These are phyloP conservation scores for Morinoia aosen DNA, from an alignment of 2,888 invertebrate species.

Conservation along the genomic window DNA sequence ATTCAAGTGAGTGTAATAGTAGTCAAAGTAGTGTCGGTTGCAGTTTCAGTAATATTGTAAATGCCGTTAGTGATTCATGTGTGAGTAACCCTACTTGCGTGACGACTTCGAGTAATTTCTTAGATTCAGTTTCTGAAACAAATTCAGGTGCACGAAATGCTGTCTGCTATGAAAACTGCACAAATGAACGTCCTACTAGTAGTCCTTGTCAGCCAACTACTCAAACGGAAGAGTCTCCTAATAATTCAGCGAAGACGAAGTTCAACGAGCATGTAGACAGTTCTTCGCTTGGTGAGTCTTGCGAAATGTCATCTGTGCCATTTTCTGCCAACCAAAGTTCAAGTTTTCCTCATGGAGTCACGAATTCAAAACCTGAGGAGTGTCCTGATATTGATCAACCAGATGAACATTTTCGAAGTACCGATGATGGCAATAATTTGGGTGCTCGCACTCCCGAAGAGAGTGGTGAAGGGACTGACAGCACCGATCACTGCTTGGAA, in stretches of 20 bases:
- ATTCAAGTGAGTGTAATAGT: not conserved
- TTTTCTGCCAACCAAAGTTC: not conserved
- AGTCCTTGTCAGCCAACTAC: not conserved
- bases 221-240: not conserved
- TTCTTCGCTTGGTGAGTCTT: not conserved
- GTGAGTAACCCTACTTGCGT: not conserved
- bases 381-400: not conserved
- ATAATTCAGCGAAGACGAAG: not conserved
- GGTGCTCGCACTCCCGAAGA: not conserved
- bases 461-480: not conserved
- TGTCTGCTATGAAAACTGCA: not conserved
- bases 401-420: not conserved
- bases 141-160: not conserved
- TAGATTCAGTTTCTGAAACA: not conserved
- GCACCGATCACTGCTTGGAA: not conserved
- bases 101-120: conserved; percentile 13
- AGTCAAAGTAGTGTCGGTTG: not conserved
- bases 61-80: conserved; percentile 19
- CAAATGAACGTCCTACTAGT: not conserved
- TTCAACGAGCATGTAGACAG: not conserved
- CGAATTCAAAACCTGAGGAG: not conserved
- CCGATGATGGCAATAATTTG: not conserved
- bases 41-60: not conserved
- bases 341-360: not conserved
- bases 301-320: not conserved